Evolutionary conservation across 1,140 invertebrate genomes (phyloP), one percentile per base, ranked within the genome.

Genomic region (Temnothorax longispinosus): DNA sequence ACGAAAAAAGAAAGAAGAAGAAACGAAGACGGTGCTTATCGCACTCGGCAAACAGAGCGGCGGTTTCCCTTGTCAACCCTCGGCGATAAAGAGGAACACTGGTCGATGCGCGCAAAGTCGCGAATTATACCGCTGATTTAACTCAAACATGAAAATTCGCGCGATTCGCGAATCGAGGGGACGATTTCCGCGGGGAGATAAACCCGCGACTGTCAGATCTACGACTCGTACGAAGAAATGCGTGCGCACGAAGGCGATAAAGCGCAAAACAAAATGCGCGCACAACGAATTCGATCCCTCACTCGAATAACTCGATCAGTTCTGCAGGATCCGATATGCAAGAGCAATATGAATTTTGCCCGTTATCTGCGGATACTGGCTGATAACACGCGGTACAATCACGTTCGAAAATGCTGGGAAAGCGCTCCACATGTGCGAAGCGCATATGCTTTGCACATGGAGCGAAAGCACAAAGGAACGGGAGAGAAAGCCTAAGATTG

Each of bases 381-480:
- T 75, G 86, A 87, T 87, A 87, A 84, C 41, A 47, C 15, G 18
- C 13, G 7, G 86, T 87, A 87, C 86, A 87, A 84, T 85, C 80
- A 56, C 27, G 10, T 11, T 38, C 6, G 15, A 87, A 87, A 87
- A 7, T 47, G 56, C n/a, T 13, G 10, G 41, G 1, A 80, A 35
- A 8, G 15, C 15, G 8, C 27, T 27, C 27, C 27, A 27, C 27
- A 27, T 27, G 27, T 27, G 27, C 27, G 27, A 27, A 27, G 27
- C 27, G 27, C 27, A 27, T 41, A 27, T 41, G 7, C 41, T 32
- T 56, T 69, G 3, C 21, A 35, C 8, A 21, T 6, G 27, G 3
- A n/a, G 7, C 4, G 15, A 32, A 58, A 32, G 11, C 4, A n/a
- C 41, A 6, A 32, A 7, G 52, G 18, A 21, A 18, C 7, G 21